phyloP scores from a whole-genome alignment of 1,140 invertebrate genomes.

The Eciton burchellii region DNA sequence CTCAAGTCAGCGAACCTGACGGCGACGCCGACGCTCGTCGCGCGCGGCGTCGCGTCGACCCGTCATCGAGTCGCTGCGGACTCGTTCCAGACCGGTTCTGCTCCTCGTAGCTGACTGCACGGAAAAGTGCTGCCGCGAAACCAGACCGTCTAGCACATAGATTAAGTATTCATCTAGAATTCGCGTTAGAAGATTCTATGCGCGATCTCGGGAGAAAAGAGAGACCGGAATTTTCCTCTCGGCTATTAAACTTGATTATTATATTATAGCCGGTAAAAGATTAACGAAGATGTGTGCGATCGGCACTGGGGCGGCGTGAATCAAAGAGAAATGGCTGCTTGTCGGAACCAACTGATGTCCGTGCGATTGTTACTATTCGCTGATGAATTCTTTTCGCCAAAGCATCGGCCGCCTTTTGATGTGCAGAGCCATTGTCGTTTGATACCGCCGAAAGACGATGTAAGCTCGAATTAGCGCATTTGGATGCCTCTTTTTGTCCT shows the following conservation, averaged over 20 bases:
- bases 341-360: too few species aligned
- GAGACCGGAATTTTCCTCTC: background rate
- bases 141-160: slow-evolving; percentile 66
- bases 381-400: too few species aligned
- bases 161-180: slow-evolving; percentile 32
- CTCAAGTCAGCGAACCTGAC: slow-evolving; percentile 29
- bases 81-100: slow-evolving; percentile 70
- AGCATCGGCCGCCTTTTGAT: too few species aligned
- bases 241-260: background rate
- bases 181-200: background rate
- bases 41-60: slow-evolving; percentile 30
- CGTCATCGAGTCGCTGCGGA: slow-evolving; percentile 40
- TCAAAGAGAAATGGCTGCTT: too few species aligned
- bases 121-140: slow-evolving; percentile 72
- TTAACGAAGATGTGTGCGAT: too few species aligned
- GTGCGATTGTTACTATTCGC: too few species aligned
- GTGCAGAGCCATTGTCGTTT: too few species aligned
- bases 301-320: too few species aligned
- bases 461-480: too few species aligned
- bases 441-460: too few species aligned
- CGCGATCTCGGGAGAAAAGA: background rate
- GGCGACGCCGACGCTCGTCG: slow-evolving; percentile 38
- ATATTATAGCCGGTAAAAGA: too few species aligned
- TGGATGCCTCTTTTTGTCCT: too few species aligned
- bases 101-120: slow-evolving; percentile 44